A percentile compares a stretch with the other conserved stretches of the same genome.
phyloP scores from a whole-genome alignment of 2,797 vertebrate genomes.

The Coracias cyanogaster region DNA sequence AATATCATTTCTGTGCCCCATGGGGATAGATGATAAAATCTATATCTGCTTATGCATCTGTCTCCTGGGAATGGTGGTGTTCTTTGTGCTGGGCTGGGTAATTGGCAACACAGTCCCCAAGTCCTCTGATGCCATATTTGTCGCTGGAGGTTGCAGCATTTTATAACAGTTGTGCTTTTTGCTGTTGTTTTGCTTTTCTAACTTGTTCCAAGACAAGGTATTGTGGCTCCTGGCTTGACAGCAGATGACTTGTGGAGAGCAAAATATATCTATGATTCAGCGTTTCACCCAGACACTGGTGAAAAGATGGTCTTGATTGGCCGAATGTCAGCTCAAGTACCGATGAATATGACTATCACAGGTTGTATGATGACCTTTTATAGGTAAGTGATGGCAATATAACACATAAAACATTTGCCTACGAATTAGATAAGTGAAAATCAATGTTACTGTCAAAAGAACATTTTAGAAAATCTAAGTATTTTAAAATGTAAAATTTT shows the following conservation, averaged over 20 bases:
- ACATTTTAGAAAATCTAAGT: background rate
- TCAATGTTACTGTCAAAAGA: background rate
- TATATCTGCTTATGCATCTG: too few species aligned
- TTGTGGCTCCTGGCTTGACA: slow-evolving; percentile 88
- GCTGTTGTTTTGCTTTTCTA: background rate
- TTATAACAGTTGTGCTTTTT: background rate
- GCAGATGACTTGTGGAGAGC: slow-evolving; percentile 96
- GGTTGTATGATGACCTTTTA: slow-evolving; percentile 99
- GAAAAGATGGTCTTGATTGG: slow-evolving; percentile 99
- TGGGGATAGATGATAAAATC: too few species aligned
- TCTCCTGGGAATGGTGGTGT: too few species aligned
- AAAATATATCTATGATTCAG: slow-evolving; percentile 96
- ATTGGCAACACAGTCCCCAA: background rate
- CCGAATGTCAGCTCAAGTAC: slow-evolving; percentile 97
- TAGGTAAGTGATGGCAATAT: slow-evolving; percentile 79
- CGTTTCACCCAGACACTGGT: slow-evolving; percentile 97
- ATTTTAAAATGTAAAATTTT: background rate
- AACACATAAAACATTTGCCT: background rate
- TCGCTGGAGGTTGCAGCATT: background rate
- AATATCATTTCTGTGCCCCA: too few species aligned
- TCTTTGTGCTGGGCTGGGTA: too few species aligned
- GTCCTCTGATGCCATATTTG: background rate
- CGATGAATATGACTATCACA: slow-evolving; percentile 99
- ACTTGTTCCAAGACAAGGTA: slow-evolving; percentile 83
- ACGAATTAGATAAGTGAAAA: background rate